Evolutionary conservation across 2,797 vertebrate species (phyloP).

Genomic region (Lates japonicus): DNA sequence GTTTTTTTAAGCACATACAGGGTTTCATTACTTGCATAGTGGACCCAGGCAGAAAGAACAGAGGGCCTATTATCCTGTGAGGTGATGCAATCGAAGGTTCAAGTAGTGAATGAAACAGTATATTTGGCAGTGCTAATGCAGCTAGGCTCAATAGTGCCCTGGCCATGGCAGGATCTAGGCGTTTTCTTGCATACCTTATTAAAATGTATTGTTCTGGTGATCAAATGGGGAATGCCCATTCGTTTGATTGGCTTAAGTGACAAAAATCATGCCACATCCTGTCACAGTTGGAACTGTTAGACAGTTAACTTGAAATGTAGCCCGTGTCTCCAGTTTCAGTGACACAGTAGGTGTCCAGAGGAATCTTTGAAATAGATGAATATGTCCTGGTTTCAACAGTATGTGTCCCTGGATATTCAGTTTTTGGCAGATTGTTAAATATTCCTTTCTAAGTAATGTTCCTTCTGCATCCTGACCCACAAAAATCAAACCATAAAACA

Average conservation of each 20-base stretch:
- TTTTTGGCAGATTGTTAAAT: constrained; percentile 84
- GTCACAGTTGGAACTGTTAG: constrained; percentile 58
- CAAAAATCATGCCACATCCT: constrained; percentile 49
- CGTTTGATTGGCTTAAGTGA: constrained; percentile 52
- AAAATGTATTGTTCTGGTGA: constrained; percentile 41
- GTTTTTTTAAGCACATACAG: constrained; percentile 55
- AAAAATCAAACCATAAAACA: constrained; percentile 82
- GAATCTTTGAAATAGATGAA: constrained; percentile 80
- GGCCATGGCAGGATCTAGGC: constrained; percentile 20
- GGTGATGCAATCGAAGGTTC: constrained; percentile 59
- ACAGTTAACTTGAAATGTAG: constrained; percentile 70
- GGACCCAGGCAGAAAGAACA: constrained; percentile 40
- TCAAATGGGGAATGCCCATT: constrained; percentile 48
- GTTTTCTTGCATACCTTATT: constrained; percentile 34
- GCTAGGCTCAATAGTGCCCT: constrained; percentile 39
- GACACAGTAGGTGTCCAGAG: constrained; percentile 78
- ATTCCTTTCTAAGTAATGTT: constrained; percentile 81
- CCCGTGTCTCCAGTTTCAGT: constrained; percentile 65
- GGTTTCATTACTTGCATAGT: constrained; percentile 60
- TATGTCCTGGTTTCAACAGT: constrained; percentile 81
- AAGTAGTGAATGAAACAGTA: constrained; percentile 60
- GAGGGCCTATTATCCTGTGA: constrained; percentile 47
- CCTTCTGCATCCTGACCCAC: constrained; percentile 82
- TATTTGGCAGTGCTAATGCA: constrained; percentile 48
- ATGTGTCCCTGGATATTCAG: constrained; percentile 70